Conservation (phyloP, 1,140 invertebrate genomes). For the Zaprionus ornatus region DNA sequence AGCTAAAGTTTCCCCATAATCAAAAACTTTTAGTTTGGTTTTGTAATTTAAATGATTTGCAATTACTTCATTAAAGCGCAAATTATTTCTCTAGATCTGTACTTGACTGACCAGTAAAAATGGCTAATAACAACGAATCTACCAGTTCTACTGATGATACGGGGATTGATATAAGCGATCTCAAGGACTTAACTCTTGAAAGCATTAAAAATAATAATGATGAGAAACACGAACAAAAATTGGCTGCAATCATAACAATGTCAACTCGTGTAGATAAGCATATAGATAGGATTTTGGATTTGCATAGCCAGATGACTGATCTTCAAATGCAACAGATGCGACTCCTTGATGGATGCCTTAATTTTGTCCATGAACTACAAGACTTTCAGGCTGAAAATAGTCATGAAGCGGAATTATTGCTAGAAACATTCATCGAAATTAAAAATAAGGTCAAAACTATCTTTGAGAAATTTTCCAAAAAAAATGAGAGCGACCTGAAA, state of each 20-base stretch:
- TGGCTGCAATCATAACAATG: conserved; percentile 31
- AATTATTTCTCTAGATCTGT: too few species aligned
- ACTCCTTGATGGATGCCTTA: conserved; percentile 35
- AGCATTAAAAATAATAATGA: background rate
- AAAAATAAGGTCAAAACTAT: conserved; percentile 33
- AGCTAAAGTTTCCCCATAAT: too few species aligned
- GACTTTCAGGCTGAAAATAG: conserved; percentile 1
- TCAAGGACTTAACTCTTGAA: too few species aligned
- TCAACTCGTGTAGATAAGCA: conserved; percentile 34
- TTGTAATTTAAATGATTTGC: too few species aligned
- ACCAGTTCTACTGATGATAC: too few species aligned
- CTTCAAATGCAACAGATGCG: conserved; percentile 34
- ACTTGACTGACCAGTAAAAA: too few species aligned
- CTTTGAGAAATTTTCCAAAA: background rate
- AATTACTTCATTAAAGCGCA: too few species aligned
- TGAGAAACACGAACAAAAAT: conserved; percentile 13
- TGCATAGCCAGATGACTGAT: conserved; percentile 38
- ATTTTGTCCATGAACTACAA: conserved; percentile 38
- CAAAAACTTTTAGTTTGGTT: too few species aligned
- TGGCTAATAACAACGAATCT: too few species aligned
- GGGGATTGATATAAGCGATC: too few species aligned
- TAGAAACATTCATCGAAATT: conserved; percentile 27
- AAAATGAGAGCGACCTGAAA: background rate
- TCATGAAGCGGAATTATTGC: conserved; percentile 21
- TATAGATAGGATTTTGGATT: conserved; percentile 19